Evolutionary conservation across 2,888 invertebrate genomes (phyloP).

Genomic region (Amaurobius ferox): DNA sequence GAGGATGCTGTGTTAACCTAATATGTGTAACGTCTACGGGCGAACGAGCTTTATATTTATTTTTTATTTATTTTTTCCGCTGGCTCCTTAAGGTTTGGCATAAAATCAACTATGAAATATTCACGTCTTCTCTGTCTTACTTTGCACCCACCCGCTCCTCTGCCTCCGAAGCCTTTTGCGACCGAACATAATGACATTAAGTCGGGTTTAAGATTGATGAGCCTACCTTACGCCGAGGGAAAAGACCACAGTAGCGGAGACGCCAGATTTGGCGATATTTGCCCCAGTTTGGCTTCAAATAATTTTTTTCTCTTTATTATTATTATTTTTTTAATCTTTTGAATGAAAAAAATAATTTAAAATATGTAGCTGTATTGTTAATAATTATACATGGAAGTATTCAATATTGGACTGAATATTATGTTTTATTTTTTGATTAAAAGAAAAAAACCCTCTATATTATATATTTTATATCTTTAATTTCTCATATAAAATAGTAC

Average conservation of each 20-base stretch:
- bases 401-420: no score
- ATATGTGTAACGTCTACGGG: conserved; percentile 51
- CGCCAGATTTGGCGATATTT: conserved; percentile 32
- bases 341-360: no score
- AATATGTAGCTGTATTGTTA: no score
- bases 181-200: conserved; percentile 72
- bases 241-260: conserved; percentile 2
- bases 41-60: conserved; percentile 11
- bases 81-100: conserved; percentile 26
- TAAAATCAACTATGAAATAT: conserved; percentile 72
- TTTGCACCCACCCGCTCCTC: conserved; percentile 26
- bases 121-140: conserved; percentile 66
- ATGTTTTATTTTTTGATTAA: no score
- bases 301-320: neutral
- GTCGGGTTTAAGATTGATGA: conserved; percentile 72
- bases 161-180: conserved; percentile 61
- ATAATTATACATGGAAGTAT: no score
- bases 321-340: no score
- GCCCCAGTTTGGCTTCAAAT: neutral
- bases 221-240: conserved; percentile 57
- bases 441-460: no score
- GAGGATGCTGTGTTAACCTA: conserved; percentile 59
- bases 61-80: neutral
- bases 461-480: no score
- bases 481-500: no score